Percentiles rank a stretch among this genome's conserved stretches.
Conservation (phyloP, 2,113 vertebrate species). For the Calypte anna region DNA sequence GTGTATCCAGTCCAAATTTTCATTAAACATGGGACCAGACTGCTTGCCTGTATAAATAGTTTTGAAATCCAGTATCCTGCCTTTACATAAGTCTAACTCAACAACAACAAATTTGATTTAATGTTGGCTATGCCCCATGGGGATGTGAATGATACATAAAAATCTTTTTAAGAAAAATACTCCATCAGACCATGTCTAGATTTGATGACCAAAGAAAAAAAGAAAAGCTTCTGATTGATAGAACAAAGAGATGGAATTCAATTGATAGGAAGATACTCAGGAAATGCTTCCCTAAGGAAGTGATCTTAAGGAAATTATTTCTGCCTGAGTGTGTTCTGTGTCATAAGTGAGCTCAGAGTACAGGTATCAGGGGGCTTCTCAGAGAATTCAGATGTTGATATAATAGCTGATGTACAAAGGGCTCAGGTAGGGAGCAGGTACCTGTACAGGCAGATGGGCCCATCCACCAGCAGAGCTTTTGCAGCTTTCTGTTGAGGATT, state of each 20-base stretch:
- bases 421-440: background rate
- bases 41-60: slow-evolving; percentile 14
- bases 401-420: background rate
- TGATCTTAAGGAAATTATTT: background rate
- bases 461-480: background rate
- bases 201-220: background rate
- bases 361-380: background rate
- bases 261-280: background rate
- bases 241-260: background rate
- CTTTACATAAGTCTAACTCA: background rate
- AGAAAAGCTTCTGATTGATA: background rate
- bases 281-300: background rate
- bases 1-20: background rate
- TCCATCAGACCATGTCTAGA: background rate
- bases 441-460: too few species aligned
- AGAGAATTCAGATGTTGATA: background rate
- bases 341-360: background rate
- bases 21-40: background rate
- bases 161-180: background rate
- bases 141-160: background rate
- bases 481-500: background rate
- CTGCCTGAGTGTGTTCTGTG: background rate
- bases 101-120: slow-evolving; percentile 20
- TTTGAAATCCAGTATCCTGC: slow-evolving; percentile 24
- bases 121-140: background rate